Conservation (phyloP, 2,797 vertebrate species). For the Clarias pachynema region DNA sequence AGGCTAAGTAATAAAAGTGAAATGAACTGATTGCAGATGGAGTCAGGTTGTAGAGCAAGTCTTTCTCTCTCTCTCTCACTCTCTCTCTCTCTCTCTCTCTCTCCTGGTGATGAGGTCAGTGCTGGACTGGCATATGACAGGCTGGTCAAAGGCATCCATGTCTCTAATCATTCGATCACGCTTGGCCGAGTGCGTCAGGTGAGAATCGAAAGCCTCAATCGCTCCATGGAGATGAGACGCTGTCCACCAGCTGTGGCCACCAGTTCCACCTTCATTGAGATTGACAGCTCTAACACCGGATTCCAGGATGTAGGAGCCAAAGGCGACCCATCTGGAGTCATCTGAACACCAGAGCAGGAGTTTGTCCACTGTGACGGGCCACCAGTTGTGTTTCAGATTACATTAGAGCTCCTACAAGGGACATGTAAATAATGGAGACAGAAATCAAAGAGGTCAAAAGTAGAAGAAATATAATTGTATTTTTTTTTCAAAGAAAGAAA, state of each 20-base stretch:
- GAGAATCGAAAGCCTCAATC: constrained; percentile 52
- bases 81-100: neutral
- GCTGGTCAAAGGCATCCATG: constrained; percentile 45
- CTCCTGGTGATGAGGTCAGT: neutral
- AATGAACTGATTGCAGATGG: neutral
- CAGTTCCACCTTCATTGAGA: constrained; percentile 48
- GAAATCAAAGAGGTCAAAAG: neutral
- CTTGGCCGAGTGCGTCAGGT: constrained; percentile 52
- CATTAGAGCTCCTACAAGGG: neutral
- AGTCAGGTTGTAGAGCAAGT: neutral
- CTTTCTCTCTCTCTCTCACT: neutral
- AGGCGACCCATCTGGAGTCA: constrained; percentile 26
- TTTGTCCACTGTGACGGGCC: neutral
- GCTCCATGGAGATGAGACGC: constrained; percentile 54
- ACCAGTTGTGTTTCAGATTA: neutral
- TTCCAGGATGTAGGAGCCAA: constrained; percentile 41
- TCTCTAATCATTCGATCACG: constrained; percentile 52
- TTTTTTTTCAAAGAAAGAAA: neutral
- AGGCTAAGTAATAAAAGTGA: neutral
- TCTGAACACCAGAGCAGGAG: neutral
- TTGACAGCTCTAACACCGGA: constrained; percentile 44
- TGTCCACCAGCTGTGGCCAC: constrained; percentile 57
- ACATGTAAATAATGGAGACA: neutral
- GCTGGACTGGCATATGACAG: constrained; percentile 52
- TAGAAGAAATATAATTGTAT: neutral